A percentile compares a stretch with the other conserved stretches of the same genome.
phyloP scores from a whole-genome alignment of 2,113 vertebrate genomes.

The Ophthalmolycus amberensis region DNA sequence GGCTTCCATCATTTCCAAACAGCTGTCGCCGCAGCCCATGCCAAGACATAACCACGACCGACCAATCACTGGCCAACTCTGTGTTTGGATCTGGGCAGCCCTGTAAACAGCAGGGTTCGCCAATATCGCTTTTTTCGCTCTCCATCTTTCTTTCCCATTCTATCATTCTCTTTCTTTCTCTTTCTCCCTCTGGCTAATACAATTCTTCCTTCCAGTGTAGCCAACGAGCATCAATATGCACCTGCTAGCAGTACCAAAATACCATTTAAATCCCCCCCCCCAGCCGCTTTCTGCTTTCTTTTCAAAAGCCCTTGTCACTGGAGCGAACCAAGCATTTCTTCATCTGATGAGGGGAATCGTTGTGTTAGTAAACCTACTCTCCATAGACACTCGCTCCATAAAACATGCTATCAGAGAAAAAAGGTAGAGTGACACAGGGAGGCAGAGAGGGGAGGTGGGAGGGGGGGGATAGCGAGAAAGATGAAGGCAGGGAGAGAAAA shows the following conservation, averaged over 20 bases:
- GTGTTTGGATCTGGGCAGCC: constrained; percentile 69
- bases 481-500: constrained; percentile 54
- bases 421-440: constrained; percentile 32
- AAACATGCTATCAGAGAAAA: constrained; percentile 28
- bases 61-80: constrained; percentile 73
- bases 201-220: constrained; percentile 51
- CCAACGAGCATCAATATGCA: constrained; percentile 63
- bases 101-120: constrained; percentile 67
- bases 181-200: constrained; percentile 60
- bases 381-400: constrained; percentile 28
- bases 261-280: constrained; percentile 18
- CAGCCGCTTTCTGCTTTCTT: constrained; percentile 15
- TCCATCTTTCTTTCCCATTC: constrained; percentile 50
- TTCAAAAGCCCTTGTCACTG: constrained; percentile 27
- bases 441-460: constrained; percentile 6
- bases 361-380: constrained; percentile 42
- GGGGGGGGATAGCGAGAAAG: constrained; percentile 21
- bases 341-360: constrained; percentile 48
- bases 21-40: constrained; percentile 74
- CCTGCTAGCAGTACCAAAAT: constrained; percentile 47
- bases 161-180: constrained; percentile 53
- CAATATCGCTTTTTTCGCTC: constrained; percentile 48
- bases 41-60: constrained; percentile 74
- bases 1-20: constrained; percentile 82
- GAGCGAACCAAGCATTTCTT: constrained; percentile 54